Conservation (phyloP, 2,797 vertebrate genomes). For the Sebastes trivittatus region DNA sequence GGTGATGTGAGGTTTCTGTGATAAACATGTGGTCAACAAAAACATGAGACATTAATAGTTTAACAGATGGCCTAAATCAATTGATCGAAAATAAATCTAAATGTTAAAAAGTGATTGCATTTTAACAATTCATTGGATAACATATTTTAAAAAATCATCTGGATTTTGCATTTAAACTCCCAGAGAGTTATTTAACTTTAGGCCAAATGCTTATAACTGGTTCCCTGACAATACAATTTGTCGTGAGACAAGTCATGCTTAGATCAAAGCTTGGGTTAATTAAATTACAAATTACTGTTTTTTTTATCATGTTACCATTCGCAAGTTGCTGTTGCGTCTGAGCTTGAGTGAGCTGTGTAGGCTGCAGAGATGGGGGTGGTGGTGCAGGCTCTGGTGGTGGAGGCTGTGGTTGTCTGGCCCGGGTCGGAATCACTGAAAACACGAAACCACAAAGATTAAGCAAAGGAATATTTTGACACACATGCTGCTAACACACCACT, state of each 20-base stretch:
- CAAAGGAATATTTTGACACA: fast-evolving
- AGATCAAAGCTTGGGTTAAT: background rate
- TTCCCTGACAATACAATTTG: background rate
- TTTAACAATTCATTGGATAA: background rate
- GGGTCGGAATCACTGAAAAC: constrained; percentile 87
- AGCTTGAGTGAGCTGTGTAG: constrained; percentile 79
- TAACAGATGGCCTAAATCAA: background rate
- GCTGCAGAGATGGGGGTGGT: constrained; percentile 75
- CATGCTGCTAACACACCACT: background rate
- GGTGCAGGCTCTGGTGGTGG: constrained; percentile 83
- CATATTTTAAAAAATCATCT: background rate
- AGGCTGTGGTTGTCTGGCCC: constrained; percentile 88
- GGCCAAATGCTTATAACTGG: background rate
- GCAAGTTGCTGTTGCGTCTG: constrained; percentile 91
- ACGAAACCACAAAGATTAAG: background rate
- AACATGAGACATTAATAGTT: constrained; percentile 39
- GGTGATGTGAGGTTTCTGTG: constrained; percentile 74
- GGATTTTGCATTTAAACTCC: background rate
- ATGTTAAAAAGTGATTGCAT: background rate
- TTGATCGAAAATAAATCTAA: background rate
- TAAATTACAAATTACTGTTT: background rate
- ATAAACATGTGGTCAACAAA: constrained; percentile 69
- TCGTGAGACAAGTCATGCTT: background rate
- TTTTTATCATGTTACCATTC: constrained; percentile 87
- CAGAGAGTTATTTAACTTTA: background rate